Percentiles rank a stretch among this genome's conserved stretches.
Evolutionary conservation across 2,888 invertebrate species (phyloP).

Genomic region (Odontothrips loti): DNA sequence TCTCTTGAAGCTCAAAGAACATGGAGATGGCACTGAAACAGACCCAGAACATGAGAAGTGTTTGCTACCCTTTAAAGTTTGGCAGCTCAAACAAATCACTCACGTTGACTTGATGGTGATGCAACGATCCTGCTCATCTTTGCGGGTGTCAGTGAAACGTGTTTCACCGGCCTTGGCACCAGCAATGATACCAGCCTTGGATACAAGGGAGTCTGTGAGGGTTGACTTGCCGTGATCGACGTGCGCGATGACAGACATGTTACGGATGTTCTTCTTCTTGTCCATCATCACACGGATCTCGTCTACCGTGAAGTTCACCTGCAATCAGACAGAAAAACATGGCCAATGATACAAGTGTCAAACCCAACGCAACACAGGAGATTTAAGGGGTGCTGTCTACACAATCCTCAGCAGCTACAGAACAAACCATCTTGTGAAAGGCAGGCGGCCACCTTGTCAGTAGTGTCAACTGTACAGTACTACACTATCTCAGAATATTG

Average conservation of each 20-base stretch:
- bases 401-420: no score
- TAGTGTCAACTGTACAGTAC: background rate
- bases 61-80: background rate
- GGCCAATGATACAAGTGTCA: background rate
- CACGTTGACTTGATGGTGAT: conserved; percentile 99
- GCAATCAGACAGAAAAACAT: conserved; percentile 39
- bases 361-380: no score
- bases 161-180: conserved; percentile 98
- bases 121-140: conserved; percentile 99
- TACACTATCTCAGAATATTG: background rate
- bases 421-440: background rate
- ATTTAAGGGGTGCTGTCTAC: no score
- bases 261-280: conserved; percentile 99
- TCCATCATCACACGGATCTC: conserved; percentile 99
- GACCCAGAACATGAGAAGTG: conserved; percentile 7
- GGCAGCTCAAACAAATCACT: conserved; percentile 47
- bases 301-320: conserved; percentile 99
- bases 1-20: conserved; percentile 95
- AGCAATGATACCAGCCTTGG: conserved; percentile 99
- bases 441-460: background rate
- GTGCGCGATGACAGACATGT: conserved; percentile 99
- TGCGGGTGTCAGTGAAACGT: conserved; percentile 97
- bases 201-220: conserved; percentile 97
- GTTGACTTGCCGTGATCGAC: conserved; percentile 99
- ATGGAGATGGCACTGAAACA: conserved; percentile 91